Conservation (phyloP, 2,797 vertebrate species). For the Myotis pilosus region DNA sequence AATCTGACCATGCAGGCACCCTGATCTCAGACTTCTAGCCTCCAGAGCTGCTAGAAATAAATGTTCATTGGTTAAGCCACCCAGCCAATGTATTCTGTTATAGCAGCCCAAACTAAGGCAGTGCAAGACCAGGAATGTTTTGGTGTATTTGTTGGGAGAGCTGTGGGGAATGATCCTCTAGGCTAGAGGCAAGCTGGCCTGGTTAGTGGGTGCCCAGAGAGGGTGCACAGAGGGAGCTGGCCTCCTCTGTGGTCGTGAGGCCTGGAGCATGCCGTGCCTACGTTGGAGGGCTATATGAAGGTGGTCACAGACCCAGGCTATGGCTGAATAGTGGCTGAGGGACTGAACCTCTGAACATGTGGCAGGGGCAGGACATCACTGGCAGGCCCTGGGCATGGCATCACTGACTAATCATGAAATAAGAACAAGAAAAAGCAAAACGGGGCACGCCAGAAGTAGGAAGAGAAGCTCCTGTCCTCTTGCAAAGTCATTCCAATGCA, state of each 20-base stretch:
- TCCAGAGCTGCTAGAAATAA: not conserved
- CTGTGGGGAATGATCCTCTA: not conserved
- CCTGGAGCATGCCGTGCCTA: not conserved
- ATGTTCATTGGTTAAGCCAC: not conserved
- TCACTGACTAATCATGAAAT: not conserved
- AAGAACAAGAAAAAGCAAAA: not conserved
- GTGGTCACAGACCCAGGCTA: not conserved
- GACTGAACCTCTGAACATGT: not conserved
- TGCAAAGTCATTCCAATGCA: not conserved
- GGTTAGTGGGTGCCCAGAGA: not conserved
- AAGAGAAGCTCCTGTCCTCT: not conserved
- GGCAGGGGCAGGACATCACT: not conserved
- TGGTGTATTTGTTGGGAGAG: not conserved
- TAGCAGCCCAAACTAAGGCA: not conserved
- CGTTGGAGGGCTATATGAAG: not conserved
- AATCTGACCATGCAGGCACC: not conserved
- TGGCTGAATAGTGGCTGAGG: not conserved
- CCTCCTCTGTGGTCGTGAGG: not conserved
- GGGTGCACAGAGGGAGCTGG: no score
- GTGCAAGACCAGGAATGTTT: not conserved
- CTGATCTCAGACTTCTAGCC: not conserved
- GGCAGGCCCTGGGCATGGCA: not conserved
- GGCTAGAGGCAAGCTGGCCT: not conserved
- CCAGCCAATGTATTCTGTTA: not conserved
- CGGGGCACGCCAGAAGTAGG: rapidly evolving